Conservation (phyloP, 2,113 vertebrate genomes). For the Gavia stellata region DNA sequence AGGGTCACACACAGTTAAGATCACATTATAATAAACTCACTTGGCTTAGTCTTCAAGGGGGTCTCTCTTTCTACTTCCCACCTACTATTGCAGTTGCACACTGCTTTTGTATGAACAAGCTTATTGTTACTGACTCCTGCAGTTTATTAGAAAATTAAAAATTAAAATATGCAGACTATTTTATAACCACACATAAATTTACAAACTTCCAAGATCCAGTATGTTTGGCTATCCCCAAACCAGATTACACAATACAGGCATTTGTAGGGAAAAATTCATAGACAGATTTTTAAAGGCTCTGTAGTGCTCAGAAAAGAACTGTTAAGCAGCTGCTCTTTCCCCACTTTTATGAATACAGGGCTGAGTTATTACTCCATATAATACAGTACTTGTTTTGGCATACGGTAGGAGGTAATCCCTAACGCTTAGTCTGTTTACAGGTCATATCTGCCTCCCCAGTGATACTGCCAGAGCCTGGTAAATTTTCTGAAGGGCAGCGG, state of each 20-base stretch:
- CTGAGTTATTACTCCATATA: constrained; percentile 4
- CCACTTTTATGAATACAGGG: background rate
- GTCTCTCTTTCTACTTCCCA: background rate
- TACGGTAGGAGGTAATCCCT: constrained; percentile 16
- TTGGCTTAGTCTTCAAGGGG: background rate
- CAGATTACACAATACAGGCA: constrained; percentile 12
- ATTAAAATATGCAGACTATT: constrained; percentile 27
- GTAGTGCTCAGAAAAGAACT: background rate
- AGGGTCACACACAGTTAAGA: background rate
- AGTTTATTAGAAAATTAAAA: constrained; percentile 32
- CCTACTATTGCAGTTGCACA: background rate
- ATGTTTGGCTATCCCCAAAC: background rate
- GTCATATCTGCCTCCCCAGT: background rate
- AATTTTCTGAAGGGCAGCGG: background rate
- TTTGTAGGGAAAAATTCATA: constrained; percentile 7
- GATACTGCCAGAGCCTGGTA: background rate
- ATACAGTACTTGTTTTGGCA: constrained; percentile 24
- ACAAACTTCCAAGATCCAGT: background rate
- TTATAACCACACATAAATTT: constrained; percentile 4
- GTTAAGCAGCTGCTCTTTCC: constrained; percentile 1
- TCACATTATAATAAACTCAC: background rate
- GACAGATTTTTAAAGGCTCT: constrained; percentile 20
- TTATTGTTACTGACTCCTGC: background rate
- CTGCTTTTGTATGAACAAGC: background rate
- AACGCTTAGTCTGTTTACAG: background rate